A percentile compares a stretch with the other conserved stretches of the same genome.
phyloP scores from a whole-genome alignment of 2,888 invertebrate species.

The Acanthosepion esculentum region DNA sequence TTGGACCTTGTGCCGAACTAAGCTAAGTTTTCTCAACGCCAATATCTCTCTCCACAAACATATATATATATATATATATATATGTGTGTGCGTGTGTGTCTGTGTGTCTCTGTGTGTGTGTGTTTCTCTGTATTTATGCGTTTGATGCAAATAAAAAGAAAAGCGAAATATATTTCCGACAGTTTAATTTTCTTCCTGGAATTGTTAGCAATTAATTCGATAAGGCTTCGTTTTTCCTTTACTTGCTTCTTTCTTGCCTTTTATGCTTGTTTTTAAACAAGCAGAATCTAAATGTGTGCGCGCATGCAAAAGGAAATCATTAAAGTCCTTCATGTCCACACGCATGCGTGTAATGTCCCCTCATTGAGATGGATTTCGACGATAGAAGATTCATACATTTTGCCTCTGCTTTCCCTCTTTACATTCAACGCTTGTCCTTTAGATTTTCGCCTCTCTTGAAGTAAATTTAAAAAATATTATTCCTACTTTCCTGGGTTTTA shows the following conservation, averaged over 20 bases:
- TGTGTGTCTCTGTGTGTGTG: no score
- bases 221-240: background rate
- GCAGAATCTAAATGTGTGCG: background rate
- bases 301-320: background rate
- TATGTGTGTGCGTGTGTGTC: no score
- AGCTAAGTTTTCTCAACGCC: no score
- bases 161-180: no score
- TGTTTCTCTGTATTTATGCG: no score
- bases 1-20: no score
- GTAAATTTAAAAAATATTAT: background rate
- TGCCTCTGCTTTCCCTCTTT: background rate
- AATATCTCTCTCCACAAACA: no score
- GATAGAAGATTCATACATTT: background rate
- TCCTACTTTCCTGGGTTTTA: background rate
- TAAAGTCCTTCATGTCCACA: background rate
- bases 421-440: background rate
- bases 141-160: no score
- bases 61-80: no score
- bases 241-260: background rate
- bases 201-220: constrained; percentile 17
- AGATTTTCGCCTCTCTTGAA: background rate
- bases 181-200: background rate
- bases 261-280: background rate
- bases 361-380: background rate
- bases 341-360: no score